Percentiles rank a stretch among this genome's conserved stretches.
These are phyloP conservation scores for Setophaga kirtlandii DNA, from an alignment of 2,113 vertebrate species.

Conservation along the genomic window DNA sequence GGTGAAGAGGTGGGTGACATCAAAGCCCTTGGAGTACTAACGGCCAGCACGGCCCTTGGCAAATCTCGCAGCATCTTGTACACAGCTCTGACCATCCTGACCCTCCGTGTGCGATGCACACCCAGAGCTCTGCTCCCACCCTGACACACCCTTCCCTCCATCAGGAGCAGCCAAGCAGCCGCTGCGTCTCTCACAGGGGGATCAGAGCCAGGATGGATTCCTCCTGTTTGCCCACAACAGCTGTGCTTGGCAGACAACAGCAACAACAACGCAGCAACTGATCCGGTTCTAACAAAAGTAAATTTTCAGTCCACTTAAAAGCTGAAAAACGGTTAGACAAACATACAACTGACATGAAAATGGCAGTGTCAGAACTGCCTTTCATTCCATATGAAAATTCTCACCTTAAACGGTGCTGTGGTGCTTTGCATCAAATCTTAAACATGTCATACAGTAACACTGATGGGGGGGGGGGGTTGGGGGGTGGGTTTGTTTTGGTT, in stretches of 20 bases:
- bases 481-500: not conserved
- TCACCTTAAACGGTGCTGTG: not conserved
- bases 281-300: not conserved
- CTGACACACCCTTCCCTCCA: slow-evolving; percentile 12
- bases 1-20: not conserved
- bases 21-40: not conserved
- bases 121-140: not conserved
- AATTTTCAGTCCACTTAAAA: not conserved
- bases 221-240: not conserved
- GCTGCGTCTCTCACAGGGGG: fast-evolving
- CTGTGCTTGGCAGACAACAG: not conserved
- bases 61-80: not conserved
- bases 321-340: not conserved
- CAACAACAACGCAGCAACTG: fast-evolving
- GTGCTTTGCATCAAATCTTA: not conserved
- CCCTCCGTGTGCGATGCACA: fast-evolving
- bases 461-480: not conserved
- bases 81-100: fast-evolving
- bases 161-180: not conserved
- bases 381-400: not conserved
- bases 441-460: not conserved
- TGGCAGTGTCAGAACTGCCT: not conserved
- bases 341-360: not conserved
- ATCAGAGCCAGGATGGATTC: not conserved
- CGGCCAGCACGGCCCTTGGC: not conserved